Conservation (phyloP, 2,797 vertebrate species). For the Podarcis siculus region DNA sequence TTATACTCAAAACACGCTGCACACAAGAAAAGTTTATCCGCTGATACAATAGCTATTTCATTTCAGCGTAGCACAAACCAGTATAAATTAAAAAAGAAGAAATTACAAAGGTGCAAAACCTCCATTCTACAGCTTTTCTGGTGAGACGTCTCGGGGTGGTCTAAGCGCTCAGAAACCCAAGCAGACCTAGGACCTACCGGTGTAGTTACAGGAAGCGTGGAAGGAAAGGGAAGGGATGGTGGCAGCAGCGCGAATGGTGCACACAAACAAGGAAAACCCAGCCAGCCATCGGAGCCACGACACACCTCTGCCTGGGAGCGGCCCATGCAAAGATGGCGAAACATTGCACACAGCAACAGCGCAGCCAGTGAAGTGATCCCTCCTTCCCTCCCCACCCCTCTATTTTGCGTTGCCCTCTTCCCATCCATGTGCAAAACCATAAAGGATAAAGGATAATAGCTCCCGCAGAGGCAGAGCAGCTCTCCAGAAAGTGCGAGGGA, state of each 20-base stretch:
- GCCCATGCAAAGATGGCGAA: neutral
- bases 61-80: slow-evolving; percentile 81
- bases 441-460: slow-evolving; percentile 50
- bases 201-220: slow-evolving; percentile 68
- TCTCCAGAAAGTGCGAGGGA: slow-evolving; percentile 39
- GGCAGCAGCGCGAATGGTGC: neutral
- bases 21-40: slow-evolving; percentile 61
- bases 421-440: slow-evolving; percentile 71
- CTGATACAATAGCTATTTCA: slow-evolving; percentile 79
- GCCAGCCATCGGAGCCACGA: neutral
- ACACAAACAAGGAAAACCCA: neutral
- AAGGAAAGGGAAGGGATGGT: slow-evolving; percentile 39
- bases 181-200: slow-evolving; percentile 73
- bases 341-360: too few relatives aligned
- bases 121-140: slow-evolving; percentile 75
- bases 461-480: slow-evolving; percentile 47
- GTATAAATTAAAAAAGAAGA: slow-evolving; percentile 84
- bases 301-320: slow-evolving; percentile 34
- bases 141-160: slow-evolving; percentile 70
- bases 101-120: slow-evolving; percentile 82
- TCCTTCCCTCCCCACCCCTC: slow-evolving; percentile 7
- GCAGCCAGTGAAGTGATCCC: slow-evolving; percentile 47
- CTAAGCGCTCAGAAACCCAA: slow-evolving; percentile 67
- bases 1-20: slow-evolving; percentile 69
- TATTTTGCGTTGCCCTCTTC: slow-evolving; percentile 58